Percentiles rank a stretch among this genome's conserved stretches.
These are phyloP conservation scores for Megastigmus dorsalis DNA, from an alignment of 2,888 invertebrate genomes.

Conservation along the genomic window DNA sequence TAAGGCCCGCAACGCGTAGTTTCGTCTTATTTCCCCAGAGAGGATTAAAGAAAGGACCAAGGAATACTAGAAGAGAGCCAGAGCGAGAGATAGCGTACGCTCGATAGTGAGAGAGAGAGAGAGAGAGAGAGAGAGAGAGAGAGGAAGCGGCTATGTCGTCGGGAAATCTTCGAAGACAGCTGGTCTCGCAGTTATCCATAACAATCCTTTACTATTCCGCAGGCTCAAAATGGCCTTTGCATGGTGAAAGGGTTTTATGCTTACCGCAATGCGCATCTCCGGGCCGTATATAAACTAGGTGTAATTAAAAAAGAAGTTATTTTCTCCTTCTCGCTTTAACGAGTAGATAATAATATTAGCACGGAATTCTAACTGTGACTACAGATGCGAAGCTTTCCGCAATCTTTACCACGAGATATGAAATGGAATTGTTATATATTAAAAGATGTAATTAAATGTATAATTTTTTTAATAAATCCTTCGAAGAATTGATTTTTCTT, in stretches of 20 bases:
- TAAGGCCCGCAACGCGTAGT: conserved; percentile 23
- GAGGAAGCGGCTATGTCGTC: background rate
- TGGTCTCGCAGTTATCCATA: conserved; percentile 28
- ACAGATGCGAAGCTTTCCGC: no score
- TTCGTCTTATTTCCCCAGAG: conserved; percentile 50
- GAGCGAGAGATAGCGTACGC: no score
- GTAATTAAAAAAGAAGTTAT: no score
- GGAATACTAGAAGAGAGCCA: conserved; percentile 10
- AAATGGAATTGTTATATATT: no score
- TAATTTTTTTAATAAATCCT: no score
- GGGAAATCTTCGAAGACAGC: conserved; percentile 28
- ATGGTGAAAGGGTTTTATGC: background rate
- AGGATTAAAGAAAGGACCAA: conserved; percentile 33
- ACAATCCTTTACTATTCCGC: conserved; percentile 9
- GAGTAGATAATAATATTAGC: no score
- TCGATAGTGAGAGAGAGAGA: background rate
- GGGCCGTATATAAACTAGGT: background rate
- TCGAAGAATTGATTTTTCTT: no score
- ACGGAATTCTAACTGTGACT: no score
- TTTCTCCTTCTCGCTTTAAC: no score
- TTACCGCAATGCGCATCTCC: background rate
- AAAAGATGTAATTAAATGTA: no score
- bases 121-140: background rate
- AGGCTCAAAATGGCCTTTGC: conserved; percentile 9
- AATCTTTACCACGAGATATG: no score